Evolutionary conservation across 2,888 invertebrate genomes (phyloP).

Genomic region (Drosophila neotestacea): DNA sequence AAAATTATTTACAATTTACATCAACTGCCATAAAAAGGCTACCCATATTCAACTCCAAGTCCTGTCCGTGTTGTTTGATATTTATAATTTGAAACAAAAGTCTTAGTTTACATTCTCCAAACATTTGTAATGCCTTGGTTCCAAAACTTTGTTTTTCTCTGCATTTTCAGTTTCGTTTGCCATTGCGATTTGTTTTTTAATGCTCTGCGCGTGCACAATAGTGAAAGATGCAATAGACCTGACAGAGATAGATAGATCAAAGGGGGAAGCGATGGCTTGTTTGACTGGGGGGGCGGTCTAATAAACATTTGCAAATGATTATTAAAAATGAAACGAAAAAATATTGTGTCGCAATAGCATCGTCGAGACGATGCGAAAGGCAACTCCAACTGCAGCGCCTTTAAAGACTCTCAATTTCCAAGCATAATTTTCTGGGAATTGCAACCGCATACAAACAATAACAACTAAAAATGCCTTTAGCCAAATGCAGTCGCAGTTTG

Average conservation of each 20-base stretch:
- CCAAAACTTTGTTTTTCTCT: constrained; percentile 39
- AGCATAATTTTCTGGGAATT: constrained; percentile 74
- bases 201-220: constrained; percentile 66
- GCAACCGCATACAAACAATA: constrained; percentile 38
- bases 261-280: not conserved
- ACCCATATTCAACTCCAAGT: not conserved
- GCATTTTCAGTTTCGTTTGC: constrained; percentile 50
- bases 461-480: constrained; percentile 43
- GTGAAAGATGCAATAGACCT: not conserved
- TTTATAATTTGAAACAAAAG: constrained; percentile 62
- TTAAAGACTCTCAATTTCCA: constrained; percentile 68
- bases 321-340: constrained; percentile 74
- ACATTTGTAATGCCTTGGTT: constrained; percentile 44
- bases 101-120: constrained; percentile 69
- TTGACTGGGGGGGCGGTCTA: constrained; percentile 36
- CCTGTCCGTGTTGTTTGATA: constrained; percentile 28
- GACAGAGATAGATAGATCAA: not conserved
- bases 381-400: constrained; percentile 22
- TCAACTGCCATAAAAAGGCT: not conserved
- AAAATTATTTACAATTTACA: no score
- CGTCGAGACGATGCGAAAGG: constrained; percentile 57
- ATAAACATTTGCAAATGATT: constrained; percentile 75
- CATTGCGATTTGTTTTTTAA: constrained; percentile 43
- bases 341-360: constrained; percentile 71
- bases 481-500: constrained; percentile 46